phyloP scores from a whole-genome alignment of 2,888 invertebrate genomes.

The Tinea trinotella region DNA sequence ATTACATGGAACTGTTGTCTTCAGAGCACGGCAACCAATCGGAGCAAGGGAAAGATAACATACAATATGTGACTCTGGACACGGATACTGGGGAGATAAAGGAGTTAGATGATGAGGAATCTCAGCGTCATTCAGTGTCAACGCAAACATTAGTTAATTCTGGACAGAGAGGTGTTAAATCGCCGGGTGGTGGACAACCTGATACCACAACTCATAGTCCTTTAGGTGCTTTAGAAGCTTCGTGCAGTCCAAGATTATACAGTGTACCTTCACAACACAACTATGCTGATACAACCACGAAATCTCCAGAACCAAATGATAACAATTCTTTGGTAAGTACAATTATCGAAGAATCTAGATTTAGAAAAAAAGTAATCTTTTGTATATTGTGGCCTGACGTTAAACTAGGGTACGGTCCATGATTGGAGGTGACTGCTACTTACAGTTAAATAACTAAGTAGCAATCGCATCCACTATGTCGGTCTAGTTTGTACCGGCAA shows the following conservation, averaged over 20 bases:
- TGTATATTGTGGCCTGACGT: too few relatives aligned
- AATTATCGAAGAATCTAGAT: too few relatives aligned
- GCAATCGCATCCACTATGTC: too few relatives aligned
- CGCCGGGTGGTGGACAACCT: slow-evolving; percentile 70
- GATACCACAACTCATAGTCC: slow-evolving; percentile 91
- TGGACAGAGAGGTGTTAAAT: slow-evolving; percentile 22
- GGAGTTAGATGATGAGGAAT: slow-evolving; percentile 20
- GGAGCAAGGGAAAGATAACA: background rate
- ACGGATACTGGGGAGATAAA: slow-evolving; percentile 28
- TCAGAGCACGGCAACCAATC: background rate
- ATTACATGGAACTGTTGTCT: slow-evolving; percentile 31
- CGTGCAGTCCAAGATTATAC: slow-evolving; percentile 32
- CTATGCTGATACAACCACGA: slow-evolving; percentile 61
- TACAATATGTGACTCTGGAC: slow-evolving; percentile 27
- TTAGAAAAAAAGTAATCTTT: too few relatives aligned
- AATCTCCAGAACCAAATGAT: slow-evolving; percentile 57
- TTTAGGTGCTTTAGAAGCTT: slow-evolving; percentile 67
- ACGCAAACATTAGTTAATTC: slow-evolving; percentile 79
- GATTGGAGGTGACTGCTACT: too few relatives aligned
- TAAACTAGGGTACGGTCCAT: too few relatives aligned
- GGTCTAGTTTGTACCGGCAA: too few relatives aligned
- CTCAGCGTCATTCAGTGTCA: slow-evolving; percentile 78
- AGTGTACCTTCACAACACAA: slow-evolving; percentile 29
- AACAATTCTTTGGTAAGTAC: slow-evolving; percentile 53
- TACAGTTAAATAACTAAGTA: too few relatives aligned